Evolutionary conservation across 2,797 vertebrate genomes (phyloP).

Genomic region (Sitta carolinensis): DNA sequence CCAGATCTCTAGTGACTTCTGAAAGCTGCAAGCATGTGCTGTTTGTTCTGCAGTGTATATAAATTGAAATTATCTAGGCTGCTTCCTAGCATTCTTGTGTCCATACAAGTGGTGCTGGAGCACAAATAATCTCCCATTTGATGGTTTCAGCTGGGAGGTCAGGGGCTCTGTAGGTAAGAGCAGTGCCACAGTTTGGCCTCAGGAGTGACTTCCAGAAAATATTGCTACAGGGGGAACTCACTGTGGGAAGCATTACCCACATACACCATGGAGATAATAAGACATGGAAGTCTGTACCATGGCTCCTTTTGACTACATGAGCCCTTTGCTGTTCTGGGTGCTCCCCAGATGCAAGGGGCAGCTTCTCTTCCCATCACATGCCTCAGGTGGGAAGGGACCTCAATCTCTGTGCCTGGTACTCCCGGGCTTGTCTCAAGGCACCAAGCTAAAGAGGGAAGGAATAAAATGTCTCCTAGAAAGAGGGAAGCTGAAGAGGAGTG

Average conservation of each 20-base stretch:
- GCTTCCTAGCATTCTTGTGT: neutral
- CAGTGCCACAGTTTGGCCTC: neutral
- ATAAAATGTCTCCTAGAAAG: neutral
- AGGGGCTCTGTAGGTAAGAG: neutral
- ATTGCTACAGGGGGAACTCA: accelerated
- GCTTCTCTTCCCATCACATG: neutral
- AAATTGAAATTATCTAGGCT: constrained; percentile 36
- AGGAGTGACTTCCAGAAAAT: neutral
- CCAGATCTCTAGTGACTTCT: constrained; percentile 63
- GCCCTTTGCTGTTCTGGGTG: neutral
- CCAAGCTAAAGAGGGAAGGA: neutral
- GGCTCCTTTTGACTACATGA: neutral
- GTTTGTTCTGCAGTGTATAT: constrained; percentile 41
- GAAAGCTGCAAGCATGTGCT: constrained; percentile 49
- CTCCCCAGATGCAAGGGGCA: neutral
- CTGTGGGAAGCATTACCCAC: neutral
- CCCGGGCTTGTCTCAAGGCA: neutral
- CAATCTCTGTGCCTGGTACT: neutral
- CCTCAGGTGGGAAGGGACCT: neutral
- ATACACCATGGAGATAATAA: neutral
- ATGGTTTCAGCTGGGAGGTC: neutral
- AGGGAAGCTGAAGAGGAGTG: neutral
- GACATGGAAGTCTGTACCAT: neutral
- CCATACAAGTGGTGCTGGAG: neutral
- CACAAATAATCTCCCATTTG: neutral